These are phyloP conservation scores for Actinemys pallida DNA, from an alignment of 2,113 vertebrate species.

Conservation along the genomic window DNA sequence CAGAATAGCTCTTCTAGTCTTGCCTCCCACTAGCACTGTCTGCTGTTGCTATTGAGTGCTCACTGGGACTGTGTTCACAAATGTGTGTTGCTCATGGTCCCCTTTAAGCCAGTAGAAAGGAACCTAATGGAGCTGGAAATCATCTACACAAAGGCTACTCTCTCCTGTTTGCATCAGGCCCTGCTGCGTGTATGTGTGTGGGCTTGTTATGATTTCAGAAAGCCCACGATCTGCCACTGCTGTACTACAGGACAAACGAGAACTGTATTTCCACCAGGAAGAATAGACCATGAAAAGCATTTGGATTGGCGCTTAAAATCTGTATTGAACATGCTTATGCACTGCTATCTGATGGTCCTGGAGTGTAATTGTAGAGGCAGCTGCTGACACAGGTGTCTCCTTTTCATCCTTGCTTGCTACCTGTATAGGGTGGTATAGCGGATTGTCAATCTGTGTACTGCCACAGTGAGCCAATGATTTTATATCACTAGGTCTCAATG, in stretches of 20 bases:
- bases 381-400: neutral
- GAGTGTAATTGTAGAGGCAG: rapidly evolving
- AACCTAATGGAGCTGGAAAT: neutral
- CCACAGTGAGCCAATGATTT: neutral
- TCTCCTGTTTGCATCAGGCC: neutral
- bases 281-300: rapidly evolving
- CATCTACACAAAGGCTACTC: neutral
- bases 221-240: neutral
- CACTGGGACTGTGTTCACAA: neutral
- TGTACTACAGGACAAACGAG: neutral
- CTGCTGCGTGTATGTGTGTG: too few relatives aligned
- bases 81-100: neutral
- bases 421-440: neutral
- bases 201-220: neutral
- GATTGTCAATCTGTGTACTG: neutral
- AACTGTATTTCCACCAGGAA: neutral
- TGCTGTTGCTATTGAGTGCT: neutral
- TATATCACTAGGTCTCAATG: neutral
- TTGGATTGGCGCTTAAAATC: neutral
- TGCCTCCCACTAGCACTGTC: neutral
- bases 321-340: neutral
- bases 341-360: neutral
- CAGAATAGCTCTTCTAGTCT: neutral
- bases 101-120: neutral
- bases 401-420: neutral